Percentiles rank a stretch among this genome's conserved stretches.
phyloP scores from a whole-genome alignment of 2,888 invertebrate genomes.

The Corythucha ciliata region DNA sequence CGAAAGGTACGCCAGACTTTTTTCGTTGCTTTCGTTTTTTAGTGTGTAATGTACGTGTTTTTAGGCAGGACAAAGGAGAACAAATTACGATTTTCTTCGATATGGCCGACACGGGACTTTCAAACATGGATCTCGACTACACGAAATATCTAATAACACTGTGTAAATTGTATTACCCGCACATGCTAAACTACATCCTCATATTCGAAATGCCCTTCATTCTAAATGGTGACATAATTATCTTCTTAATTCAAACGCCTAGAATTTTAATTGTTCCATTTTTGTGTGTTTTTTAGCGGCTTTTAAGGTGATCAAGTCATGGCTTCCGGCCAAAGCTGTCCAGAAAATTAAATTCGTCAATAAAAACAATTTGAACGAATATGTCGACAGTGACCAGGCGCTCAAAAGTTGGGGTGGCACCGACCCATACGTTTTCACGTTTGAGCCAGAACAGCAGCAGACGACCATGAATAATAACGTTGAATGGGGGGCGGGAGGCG shows the following conservation, averaged over 20 bases:
- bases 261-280: neutral
- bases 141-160: slow-evolving; percentile 76
- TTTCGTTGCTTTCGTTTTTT: neutral
- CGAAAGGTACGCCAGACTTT: slow-evolving; percentile 49
- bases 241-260: neutral
- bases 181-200: slow-evolving; percentile 75
- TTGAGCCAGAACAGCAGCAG: slow-evolving; percentile 51
- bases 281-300: slow-evolving; percentile 54
- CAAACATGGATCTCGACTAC: slow-evolving; percentile 86
- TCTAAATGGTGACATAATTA: slow-evolving; percentile 55
- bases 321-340: slow-evolving; percentile 79
- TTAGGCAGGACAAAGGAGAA: slow-evolving; percentile 45
- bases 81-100: slow-evolving; percentile 81
- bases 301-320: slow-evolving; percentile 78
- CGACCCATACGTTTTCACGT: slow-evolving; percentile 62
- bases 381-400: slow-evolving; percentile 65
- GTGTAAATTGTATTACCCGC: slow-evolving; percentile 82
- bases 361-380: slow-evolving; percentile 63
- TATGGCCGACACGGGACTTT: slow-evolving; percentile 75
- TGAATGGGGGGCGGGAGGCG: slow-evolving; percentile 30
- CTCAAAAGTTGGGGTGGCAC: slow-evolving; percentile 70
- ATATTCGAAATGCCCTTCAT: slow-evolving; percentile 94
- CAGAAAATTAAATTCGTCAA: slow-evolving; percentile 77
- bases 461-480: no score
- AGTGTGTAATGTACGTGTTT: neutral